Evolutionary conservation across 2,113 vertebrate genomes (phyloP), one percentile per base, ranked within the genome.

Genomic region (Dasyprocta punctata): DNA sequence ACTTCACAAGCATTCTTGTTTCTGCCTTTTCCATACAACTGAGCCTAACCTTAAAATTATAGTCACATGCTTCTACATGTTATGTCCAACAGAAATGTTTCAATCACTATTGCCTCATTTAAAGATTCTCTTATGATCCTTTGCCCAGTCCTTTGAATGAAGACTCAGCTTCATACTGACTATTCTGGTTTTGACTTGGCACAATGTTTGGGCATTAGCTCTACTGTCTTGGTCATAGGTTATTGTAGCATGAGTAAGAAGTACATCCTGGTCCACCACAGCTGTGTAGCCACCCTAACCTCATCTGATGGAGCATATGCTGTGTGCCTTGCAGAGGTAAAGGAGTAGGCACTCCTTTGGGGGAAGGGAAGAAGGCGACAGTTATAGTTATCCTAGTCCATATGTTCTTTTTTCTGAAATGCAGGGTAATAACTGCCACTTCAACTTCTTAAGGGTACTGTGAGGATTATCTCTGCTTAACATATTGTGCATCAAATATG

Each of bases 111-210:
- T 69, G 14, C 49, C 2, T 78, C 77, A 88, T 73, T 65, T 91
- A 84, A 95, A 82, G 60, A 41, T 88, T 91, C n/a, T 93, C n/a
- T 90, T 97, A 24, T 36, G 52, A 63, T 63, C 10, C 44, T 83
- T 60, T 83, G 5, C 5, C 36, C 24, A 78, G 58, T 12, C 61
- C 71, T 83, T 86, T 69, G 73, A 56, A 77, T 69, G 24, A 84
- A 20, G 60, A 71, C 67, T 84, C 22, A n/a, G 26, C 38, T 89
- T 89, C 17, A 11, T 1, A 92, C 19, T 92, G 71, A 44, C 30
- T 86, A 20, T 63, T 88, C 52, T 82, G 49, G 20, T 56, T 87
- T 58, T 69, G 38, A 69, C 30, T 54, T 71, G 54, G 19, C 54
- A 56, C 47, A 65, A 22, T n/a, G 56, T 77, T 87, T 90, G n/a